Evolutionary conservation across 2,888 invertebrate species (phyloP).

Genomic region (Ramazzottius varieornatus): DNA sequence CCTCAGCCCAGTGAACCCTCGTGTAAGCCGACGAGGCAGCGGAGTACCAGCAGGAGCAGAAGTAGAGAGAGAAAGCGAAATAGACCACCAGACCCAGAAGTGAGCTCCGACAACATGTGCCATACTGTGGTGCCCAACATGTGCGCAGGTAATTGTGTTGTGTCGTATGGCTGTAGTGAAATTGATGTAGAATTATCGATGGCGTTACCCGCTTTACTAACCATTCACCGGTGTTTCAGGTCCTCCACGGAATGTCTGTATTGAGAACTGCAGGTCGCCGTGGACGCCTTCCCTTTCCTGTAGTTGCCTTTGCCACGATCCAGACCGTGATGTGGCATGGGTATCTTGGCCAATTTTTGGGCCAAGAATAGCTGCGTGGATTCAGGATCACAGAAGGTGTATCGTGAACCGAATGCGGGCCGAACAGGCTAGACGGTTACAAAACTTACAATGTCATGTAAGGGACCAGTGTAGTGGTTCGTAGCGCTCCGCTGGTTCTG

Average conservation of each 20-base stretch:
- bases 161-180: no score
- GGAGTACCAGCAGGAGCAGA: not conserved
- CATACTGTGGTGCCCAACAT: no score
- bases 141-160: no score
- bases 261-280: not conserved
- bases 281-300: not conserved
- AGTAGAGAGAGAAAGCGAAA: not conserved
- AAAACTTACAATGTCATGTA: no score
- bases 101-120: not conserved
- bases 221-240: no score
- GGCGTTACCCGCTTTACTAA: no score
- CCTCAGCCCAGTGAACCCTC: not conserved
- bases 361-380: not conserved
- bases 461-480: no score
- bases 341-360: not conserved
- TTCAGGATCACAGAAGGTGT: not conserved
- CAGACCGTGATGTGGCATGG: not conserved
- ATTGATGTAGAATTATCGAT: no score
- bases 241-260: not conserved
- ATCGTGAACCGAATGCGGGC: not conserved
- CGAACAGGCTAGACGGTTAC: not conserved
- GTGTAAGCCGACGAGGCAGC: not conserved
- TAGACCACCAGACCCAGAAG: not conserved
- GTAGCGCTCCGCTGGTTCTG: no score
- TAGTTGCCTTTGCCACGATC: not conserved